phyloP scores from a whole-genome alignment of 2,797 vertebrate genomes.

The Phrynocephalus guinanensis region DNA sequence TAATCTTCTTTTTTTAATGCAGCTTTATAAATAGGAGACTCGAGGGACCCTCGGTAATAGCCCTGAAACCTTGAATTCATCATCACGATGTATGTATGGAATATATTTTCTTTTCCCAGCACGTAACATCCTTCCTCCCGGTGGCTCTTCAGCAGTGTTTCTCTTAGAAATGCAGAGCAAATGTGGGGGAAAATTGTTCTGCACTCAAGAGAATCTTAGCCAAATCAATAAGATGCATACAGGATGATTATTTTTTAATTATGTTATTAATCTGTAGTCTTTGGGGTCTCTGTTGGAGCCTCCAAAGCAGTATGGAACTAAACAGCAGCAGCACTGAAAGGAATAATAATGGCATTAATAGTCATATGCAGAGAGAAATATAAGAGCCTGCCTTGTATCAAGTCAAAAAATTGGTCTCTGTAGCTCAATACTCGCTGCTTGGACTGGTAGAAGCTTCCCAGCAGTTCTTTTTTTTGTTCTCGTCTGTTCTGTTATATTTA shows the following conservation, averaged over 20 bases:
- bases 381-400: no score
- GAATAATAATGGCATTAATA: no score
- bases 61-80: constrained; percentile 5
- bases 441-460: no score
- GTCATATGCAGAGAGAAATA: no score
- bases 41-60: constrained; percentile 4
- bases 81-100: not conserved
- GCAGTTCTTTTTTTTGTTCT: no score
- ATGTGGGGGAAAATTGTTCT: not conserved
- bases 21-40: constrained; percentile 22
- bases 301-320: no score
- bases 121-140: constrained; percentile 14
- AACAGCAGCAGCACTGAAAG: no score
- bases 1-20: constrained; percentile 7
- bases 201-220: not conserved
- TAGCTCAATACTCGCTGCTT: no score
- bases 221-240: not conserved
- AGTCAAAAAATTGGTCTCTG: no score
- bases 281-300: no score
- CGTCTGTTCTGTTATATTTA: no score
- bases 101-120: constrained; percentile 8
- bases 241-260: not conserved
- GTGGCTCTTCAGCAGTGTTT: not conserved
- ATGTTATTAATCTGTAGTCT: no score
- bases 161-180: not conserved